Evolutionary conservation across 2,113 vertebrate species (phyloP).

Genomic region (Psilopsiagon aymara): DNA sequence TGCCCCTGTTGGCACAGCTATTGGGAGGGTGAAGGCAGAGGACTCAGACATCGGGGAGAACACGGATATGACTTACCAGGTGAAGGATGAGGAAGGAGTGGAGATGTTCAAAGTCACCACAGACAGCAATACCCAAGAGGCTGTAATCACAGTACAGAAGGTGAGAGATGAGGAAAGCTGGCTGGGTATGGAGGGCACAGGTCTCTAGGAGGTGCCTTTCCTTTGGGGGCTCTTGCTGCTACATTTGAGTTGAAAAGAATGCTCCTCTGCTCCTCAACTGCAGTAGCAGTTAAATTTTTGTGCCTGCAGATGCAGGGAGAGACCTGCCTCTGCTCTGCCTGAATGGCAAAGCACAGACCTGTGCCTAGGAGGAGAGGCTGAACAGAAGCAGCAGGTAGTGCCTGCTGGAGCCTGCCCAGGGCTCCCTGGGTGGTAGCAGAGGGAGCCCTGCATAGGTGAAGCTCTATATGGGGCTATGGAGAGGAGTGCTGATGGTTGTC

Average conservation of each 20-base stretch:
- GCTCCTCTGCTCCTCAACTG: neutral
- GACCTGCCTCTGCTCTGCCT: neutral
- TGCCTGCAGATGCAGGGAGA: neutral
- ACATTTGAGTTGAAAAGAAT: neutral
- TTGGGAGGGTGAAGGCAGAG: conserved; percentile 91
- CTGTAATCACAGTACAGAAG: conserved; percentile 88
- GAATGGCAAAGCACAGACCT: neutral
- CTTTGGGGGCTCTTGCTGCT: neutral
- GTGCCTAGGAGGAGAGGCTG: neutral
- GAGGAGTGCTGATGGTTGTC: neutral
- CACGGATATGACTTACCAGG: conserved; percentile 95
- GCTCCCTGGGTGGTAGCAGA: neutral
- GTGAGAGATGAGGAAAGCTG: conserved; percentile 53
- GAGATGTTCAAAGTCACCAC: conserved; percentile 91
- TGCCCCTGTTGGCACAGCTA: conserved; percentile 83
- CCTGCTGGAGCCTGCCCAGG: neutral
- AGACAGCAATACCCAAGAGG: conserved; percentile 91
- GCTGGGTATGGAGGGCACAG: neutral
- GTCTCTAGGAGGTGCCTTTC: neutral
- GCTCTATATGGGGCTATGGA: neutral
- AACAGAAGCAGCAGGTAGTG: neutral
- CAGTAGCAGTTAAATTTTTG: neutral
- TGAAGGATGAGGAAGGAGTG: conserved; percentile 87
- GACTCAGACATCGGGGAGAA: conserved; percentile 95
- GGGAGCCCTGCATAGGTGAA: neutral